Base-by-base conservation (phyloP, 2,113 vertebrate species). In the Erythrocercus mccallii region DNA sequence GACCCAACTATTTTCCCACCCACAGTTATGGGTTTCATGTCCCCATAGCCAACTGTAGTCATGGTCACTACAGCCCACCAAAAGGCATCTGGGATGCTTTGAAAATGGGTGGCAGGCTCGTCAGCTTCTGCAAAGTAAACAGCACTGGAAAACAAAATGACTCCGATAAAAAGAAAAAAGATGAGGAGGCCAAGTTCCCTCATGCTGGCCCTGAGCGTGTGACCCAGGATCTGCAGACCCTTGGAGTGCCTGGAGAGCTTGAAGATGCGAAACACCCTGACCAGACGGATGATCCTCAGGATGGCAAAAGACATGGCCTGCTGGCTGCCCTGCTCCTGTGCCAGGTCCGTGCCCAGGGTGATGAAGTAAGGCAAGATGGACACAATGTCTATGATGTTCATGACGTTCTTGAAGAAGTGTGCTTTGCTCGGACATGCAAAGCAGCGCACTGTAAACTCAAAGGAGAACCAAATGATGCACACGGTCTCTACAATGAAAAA, bases 311-410 rank as follows among this genome's bases (percentile, higher is more conserved):
- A 99, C 99, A 99, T 99, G 78, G 99, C 99, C 96, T 99, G 99
- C 83, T 99, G 99, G 31, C 97, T 97, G 88, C 97, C 98, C 94
- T 98, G 98, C 51, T 98, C 98, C 96, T 99, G 98, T 4, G 99
- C 99, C 96, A 99, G 98, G 88, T 99, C 99, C 4, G 99, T 99
- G 97, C 99, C 99, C 81, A 99, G 98, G 21, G 99, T 99, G 92
- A 99, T 99, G 98, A 99, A 99, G 81, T 99, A 99, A 99, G 99
- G 99, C 99, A 99, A 98, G 97, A 99, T 99, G 98, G 99, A 99
- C 19, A 99, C 99, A 13, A 99, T 99, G 98, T 99, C 99, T 95
- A 99, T 99, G 66, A 98, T 98, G 98, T 99, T 99, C 99, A 99
- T 99, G 87, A 99, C 98, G 98, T 99, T 99, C 94, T 99, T 99